Evolutionary conservation across 1,140 invertebrate species (phyloP), one percentile per base, ranked within the genome.

Genomic region (Drosophila leontia): DNA sequence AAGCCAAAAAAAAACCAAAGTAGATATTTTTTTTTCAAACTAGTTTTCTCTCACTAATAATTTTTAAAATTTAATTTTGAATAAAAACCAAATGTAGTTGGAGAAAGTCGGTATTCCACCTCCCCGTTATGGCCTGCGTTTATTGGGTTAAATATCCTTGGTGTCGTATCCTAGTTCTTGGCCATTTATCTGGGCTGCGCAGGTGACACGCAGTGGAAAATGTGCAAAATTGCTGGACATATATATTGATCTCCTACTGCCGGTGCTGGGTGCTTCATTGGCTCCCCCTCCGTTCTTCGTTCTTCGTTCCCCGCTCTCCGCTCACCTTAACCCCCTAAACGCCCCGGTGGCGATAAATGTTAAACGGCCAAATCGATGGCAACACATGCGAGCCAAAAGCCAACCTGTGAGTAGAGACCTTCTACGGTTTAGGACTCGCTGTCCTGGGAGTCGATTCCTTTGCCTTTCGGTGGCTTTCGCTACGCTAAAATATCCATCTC

Each of bases 331-430:
- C 53, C 41, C 41, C 9, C 63, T 23, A 17, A 32, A 32, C 29
- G 7, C 41, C 19, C 78, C 70, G 53, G 26, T 57, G 72, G 64
- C 83, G 80, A 87, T 87, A 87, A 88, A 87, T 88, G 83, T 88
- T 87, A 80, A 88, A 88, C 85, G 83, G 83, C 72, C 84, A 87
- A 87, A 87, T 87, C 85, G 84, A 87, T 88, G 83, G 80, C 84
- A 88, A 84, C 83, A 88, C 85, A 88, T 87, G 83, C 84, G 71
- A 72, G 65, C 47, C 45, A 39, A 51, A 61, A 59, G 47, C 79
- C 41, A 75, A 59, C 1, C 17, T 29, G 32, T 1, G 50, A 7
- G 2, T 13, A 6, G 19, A 37, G 17, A 15, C 13, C n/a, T 11
- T 17, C 26, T 11, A 13, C 19, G 1, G 9, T 9, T 7, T 8